Evolutionary conservation across 2,797 vertebrate species (phyloP).

Genomic region (Paratrypauchen microcephalus): DNA sequence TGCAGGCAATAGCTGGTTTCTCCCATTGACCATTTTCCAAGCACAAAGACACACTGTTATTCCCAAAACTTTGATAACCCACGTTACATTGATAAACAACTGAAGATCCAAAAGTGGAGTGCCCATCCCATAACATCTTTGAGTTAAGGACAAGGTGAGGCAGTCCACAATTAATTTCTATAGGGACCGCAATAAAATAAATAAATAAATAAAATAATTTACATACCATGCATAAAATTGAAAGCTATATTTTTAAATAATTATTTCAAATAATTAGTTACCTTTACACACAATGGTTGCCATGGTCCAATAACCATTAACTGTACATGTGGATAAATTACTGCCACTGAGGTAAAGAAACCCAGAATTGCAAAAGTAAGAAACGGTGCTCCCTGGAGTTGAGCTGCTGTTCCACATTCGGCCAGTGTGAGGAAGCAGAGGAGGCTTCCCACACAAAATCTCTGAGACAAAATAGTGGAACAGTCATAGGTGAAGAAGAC

Average conservation of each 20-base stretch:
- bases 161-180: slow-evolving; percentile 75
- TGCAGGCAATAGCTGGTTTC: slow-evolving; percentile 45
- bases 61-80: slow-evolving; percentile 65
- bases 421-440: slow-evolving; percentile 70
- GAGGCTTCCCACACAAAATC: slow-evolving; percentile 79
- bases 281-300: slow-evolving; percentile 81
- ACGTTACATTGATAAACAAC: slow-evolving; percentile 70
- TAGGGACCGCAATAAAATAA: slow-evolving; percentile 23
- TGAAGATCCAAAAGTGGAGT: slow-evolving; percentile 66
- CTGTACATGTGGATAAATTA: slow-evolving; percentile 74
- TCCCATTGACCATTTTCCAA: slow-evolving; percentile 66
- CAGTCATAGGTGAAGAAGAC: neutral
- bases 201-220: neutral
- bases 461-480: slow-evolving; percentile 64
- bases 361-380: slow-evolving; percentile 79
- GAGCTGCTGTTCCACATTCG: slow-evolving; percentile 77
- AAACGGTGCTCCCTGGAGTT: slow-evolving; percentile 70
- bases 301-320: slow-evolving; percentile 78
- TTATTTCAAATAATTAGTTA: slow-evolving; percentile 43
- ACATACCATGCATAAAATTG: neutral
- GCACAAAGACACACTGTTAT: slow-evolving; percentile 62
- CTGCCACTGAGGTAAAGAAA: slow-evolving; percentile 70
- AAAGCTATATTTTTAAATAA: neutral
- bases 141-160: slow-evolving; percentile 64
- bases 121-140: slow-evolving; percentile 54